These are phyloP conservation scores for Artemia sp. DNA, from an alignment of 2,888 invertebrate genomes.

Conservation along the genomic window DNA sequence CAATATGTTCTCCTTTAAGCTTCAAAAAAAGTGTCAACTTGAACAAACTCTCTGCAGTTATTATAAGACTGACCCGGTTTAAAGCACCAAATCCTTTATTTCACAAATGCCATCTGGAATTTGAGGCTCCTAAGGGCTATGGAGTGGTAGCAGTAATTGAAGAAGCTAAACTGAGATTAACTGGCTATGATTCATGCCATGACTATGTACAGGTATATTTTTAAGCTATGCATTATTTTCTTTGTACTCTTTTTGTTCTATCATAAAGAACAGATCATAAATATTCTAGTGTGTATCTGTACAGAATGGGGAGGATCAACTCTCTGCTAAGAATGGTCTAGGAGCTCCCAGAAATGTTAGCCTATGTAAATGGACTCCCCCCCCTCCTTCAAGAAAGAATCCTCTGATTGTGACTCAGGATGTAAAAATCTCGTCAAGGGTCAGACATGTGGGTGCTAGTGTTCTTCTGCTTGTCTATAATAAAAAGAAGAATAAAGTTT, in stretches of 20 bases:
- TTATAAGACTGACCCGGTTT: conserved; percentile 20
- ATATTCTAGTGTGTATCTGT: too few relatives aligned
- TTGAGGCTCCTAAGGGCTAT: conserved; percentile 21
- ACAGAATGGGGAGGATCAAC: too few relatives aligned
- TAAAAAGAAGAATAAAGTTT: too few relatives aligned
- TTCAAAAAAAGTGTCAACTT: conserved; percentile 20
- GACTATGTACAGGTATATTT: conserved; percentile 19
- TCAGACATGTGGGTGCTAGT: too few relatives aligned
- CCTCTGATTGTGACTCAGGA: too few relatives aligned
- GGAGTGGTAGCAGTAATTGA: conserved; percentile 21
- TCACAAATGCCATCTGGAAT: conserved; percentile 20
- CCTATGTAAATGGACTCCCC: too few relatives aligned
- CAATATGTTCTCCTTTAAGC: conserved; percentile 17
- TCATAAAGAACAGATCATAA: background rate
- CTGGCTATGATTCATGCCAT: conserved; percentile 18
- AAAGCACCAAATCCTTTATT: conserved; percentile 11
- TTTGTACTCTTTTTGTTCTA: background rate
- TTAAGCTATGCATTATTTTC: background rate
- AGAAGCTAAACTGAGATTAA: conserved; percentile 20
- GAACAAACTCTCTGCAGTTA: conserved; percentile 13
- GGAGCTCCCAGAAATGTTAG: too few relatives aligned
- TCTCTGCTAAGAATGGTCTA: too few relatives aligned
- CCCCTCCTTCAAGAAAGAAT: too few relatives aligned
- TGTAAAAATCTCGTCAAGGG: too few relatives aligned
- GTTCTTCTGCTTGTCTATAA: too few relatives aligned